Evolutionary conservation across 2,113 vertebrate species (phyloP).

Genomic region (Odontesthes bonariensis): DNA sequence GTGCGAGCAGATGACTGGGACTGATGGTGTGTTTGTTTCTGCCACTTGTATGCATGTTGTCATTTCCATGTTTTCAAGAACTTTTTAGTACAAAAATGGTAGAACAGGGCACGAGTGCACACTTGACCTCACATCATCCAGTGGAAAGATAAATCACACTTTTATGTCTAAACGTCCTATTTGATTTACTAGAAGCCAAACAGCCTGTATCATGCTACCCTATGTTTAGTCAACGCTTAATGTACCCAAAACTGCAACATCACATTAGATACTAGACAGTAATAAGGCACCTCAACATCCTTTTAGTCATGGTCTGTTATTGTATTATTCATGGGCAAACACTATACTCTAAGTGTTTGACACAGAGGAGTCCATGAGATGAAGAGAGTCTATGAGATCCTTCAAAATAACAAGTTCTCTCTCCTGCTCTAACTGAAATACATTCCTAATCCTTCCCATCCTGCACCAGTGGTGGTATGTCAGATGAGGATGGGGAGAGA

Average conservation of each 20-base stretch:
- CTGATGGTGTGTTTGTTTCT: background rate
- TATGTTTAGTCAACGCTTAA: slow-evolving; percentile 15
- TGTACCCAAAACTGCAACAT: slow-evolving; percentile 35
- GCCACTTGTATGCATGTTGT: background rate
- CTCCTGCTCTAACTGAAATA: slow-evolving; percentile 20
- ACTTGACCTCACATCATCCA: background rate
- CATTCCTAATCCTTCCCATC: slow-evolving; percentile 23
- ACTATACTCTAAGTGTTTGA: slow-evolving; percentile 23
- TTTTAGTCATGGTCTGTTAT: slow-evolving; percentile 38
- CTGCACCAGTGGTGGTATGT: slow-evolving; percentile 11
- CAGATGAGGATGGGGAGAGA: slow-evolving; percentile 8
- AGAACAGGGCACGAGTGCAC: background rate
- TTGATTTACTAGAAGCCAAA: slow-evolving; percentile 1
- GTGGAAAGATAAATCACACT: background rate
- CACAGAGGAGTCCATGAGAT: slow-evolving; percentile 25
- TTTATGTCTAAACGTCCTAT: slow-evolving; percentile 8
- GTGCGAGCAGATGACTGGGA: slow-evolving; percentile 10
- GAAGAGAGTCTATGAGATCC: slow-evolving; percentile 26
- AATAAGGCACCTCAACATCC: slow-evolving; percentile 40
- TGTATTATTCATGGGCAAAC: slow-evolving; percentile 63
- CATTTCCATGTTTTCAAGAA: background rate
- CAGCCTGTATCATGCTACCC: background rate
- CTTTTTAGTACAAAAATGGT: background rate
- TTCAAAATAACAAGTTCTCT: slow-evolving; percentile 24
- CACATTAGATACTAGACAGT: slow-evolving; percentile 20